A percentile compares a stretch with the other conserved stretches of the same genome.
Conservation (phyloP, 35 echinoderm and acorn worm genomes). For the Stichopus chloronotus region DNA sequence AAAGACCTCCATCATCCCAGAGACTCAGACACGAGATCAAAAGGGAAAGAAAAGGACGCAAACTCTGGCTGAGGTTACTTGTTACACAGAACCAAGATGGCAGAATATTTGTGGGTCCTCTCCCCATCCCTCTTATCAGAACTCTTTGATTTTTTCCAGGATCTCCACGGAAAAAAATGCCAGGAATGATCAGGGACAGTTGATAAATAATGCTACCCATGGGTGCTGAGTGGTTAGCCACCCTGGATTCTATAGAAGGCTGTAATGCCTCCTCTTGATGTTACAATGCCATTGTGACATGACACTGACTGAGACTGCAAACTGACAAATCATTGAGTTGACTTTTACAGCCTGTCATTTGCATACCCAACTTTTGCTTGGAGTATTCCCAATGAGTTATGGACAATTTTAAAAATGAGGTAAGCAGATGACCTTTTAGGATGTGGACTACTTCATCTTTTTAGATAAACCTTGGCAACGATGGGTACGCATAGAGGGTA, state of each 20-base stretch:
- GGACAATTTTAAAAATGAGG: too few species aligned
- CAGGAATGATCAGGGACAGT: neutral
- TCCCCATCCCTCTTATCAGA: neutral
- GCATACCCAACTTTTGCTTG: neutral
- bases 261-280: neutral
- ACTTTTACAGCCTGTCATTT: neutral
- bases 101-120: neutral
- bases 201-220: conserved; percentile 7
- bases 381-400: too few species aligned
- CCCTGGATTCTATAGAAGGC: neutral
- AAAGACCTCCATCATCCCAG: conserved; percentile 12
- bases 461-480: too few species aligned
- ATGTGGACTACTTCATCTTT: too few species aligned
- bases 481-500: too few species aligned
- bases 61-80: neutral
- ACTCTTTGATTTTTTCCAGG: too few species aligned
- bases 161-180: neutral
- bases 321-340: neutral
- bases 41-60: neutral
- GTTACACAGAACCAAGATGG: neutral
- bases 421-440: too few species aligned
- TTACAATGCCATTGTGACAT: too few species aligned
- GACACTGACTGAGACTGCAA: too few species aligned
- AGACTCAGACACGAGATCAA: too few species aligned
- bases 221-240: neutral